Evolutionary conservation across 2,888 invertebrate genomes (phyloP), one percentile per base, ranked within the genome.

Genomic region (Zaprionus obscuricornis): DNA sequence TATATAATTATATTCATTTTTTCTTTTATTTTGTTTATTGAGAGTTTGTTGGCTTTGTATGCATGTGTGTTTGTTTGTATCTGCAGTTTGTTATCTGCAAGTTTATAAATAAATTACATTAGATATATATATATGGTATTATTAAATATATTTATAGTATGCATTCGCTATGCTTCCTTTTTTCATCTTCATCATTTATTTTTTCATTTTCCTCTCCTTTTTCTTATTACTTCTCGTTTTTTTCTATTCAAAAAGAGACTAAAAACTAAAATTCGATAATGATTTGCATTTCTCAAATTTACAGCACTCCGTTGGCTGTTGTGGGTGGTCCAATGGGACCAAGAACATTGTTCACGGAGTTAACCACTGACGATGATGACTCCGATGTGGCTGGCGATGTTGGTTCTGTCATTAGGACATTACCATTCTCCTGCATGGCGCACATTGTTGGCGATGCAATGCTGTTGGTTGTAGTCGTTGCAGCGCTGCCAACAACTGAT

Each of bases 281-380:
- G 45, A 34, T 14, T 42, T 34, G 17, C 36, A 37, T 45, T 51
- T 37, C 16, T 31, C 18, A 33, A 62, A 68, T 63, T 89, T 90
- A 90, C 88, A 90, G 87, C 50, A 90, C 88, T 55, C 89, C 89
- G 68, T 90, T 90, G 57, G 86, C 85, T 31, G 88, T 86, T 45
- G 88, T 88, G 58, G 90, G 90, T 57, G 90, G 90, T 45, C 90
- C 90, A 54, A 90, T 90, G 46, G 90, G 90, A 55, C 90, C 90
- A 22, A 90, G 73, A 47, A 87, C 87, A 55, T 84, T 82, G 50
- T 65, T 85, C 26, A 68, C 75, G 8, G 75, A 70, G 13, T 50
- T 60, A 4, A 76, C 74, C 63, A 84, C 75, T 20, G 77, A 71
- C 24, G 58, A 73, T n/a, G 84, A 79, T 3, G 88, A 86, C 46